Conservation (phyloP, 2,888 invertebrate genomes). For the Chorisops tibialis region DNA sequence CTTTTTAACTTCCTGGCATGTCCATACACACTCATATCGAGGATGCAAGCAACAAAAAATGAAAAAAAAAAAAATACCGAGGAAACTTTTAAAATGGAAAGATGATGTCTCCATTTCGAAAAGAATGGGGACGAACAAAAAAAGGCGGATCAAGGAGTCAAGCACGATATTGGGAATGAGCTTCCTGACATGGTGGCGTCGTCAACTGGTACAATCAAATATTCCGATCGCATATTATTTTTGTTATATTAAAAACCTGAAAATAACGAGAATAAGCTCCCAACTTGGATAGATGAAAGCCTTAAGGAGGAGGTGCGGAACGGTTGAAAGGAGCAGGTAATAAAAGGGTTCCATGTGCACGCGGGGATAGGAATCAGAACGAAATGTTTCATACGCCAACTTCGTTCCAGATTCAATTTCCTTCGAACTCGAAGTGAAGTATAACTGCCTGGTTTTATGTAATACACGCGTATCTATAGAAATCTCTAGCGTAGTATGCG, state of each 20-base stretch:
- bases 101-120: background rate
- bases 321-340: too few relatives aligned
- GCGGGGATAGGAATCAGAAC: too few relatives aligned
- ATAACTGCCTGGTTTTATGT: too few relatives aligned
- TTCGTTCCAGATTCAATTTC: too few relatives aligned
- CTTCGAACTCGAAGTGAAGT: too few relatives aligned
- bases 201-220: constrained; percentile 28
- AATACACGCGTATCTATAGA: too few relatives aligned
- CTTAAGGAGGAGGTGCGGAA: too few relatives aligned
- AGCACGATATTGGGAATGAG: constrained; percentile 20
- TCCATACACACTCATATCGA: constrained; percentile 16
- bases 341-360: too few relatives aligned
- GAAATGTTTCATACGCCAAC: too few relatives aligned
- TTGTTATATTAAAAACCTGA: constrained; percentile 6
- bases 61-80: background rate
- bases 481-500: too few relatives aligned
- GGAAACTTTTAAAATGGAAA: background rate
- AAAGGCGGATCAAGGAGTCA: constrained; percentile 15
- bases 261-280: too few relatives aligned
- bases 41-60: background rate
- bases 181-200: constrained; percentile 14
- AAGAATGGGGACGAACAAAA: background rate
- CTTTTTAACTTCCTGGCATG: constrained; percentile 28
- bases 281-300: too few relatives aligned
- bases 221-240: constrained; percentile 32